Percentiles rank a stretch among this genome's conserved stretches.
phyloP scores from a whole-genome alignment of 2,888 invertebrate species.

The Ormia ochracea region DNA sequence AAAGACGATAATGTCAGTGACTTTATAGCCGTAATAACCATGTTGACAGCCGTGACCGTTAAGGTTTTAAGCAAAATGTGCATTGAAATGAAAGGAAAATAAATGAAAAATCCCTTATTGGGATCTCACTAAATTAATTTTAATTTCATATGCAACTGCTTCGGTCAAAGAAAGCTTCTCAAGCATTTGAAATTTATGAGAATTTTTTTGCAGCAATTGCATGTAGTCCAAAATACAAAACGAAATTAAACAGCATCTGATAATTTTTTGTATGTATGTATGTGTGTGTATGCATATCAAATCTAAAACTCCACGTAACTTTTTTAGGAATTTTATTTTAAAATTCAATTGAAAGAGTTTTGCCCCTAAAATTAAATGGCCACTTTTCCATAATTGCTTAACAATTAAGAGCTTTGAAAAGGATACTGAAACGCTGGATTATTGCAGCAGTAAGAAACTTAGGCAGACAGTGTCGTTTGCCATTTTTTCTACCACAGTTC shows the following conservation, averaged over 20 bases:
- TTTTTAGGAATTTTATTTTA: neutral
- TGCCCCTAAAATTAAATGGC: neutral
- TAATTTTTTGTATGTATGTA: no score
- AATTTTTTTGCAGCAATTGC: no score
- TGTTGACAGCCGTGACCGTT: slow-evolving; percentile 17
- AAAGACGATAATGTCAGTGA: slow-evolving; percentile 17
- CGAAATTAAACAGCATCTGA: no score
- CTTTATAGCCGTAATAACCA: slow-evolving; percentile 7
- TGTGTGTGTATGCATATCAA: neutral
- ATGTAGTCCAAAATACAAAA: no score
- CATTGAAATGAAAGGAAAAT: slow-evolving; percentile 4
- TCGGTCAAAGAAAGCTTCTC: no score
- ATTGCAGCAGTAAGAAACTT: slow-evolving; percentile 39
- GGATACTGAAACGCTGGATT: slow-evolving; percentile 20
- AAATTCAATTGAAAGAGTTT: neutral
- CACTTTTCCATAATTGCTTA: neutral
- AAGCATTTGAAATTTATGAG: no score
- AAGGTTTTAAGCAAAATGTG: slow-evolving; percentile 3
- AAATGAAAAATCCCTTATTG: slow-evolving; percentile 13
- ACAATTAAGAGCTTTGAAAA: slow-evolving; percentile 14
- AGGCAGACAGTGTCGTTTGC: slow-evolving; percentile 6
- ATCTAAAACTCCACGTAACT: slow-evolving; percentile 6
- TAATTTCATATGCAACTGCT: neutral
- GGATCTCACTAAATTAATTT: neutral
- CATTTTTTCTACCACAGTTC: neutral